Percentiles rank a stretch among this genome's conserved stretches.
phyloP scores from a whole-genome alignment of 2,797 vertebrate species.

The Phrynocephalus forsythii region DNA sequence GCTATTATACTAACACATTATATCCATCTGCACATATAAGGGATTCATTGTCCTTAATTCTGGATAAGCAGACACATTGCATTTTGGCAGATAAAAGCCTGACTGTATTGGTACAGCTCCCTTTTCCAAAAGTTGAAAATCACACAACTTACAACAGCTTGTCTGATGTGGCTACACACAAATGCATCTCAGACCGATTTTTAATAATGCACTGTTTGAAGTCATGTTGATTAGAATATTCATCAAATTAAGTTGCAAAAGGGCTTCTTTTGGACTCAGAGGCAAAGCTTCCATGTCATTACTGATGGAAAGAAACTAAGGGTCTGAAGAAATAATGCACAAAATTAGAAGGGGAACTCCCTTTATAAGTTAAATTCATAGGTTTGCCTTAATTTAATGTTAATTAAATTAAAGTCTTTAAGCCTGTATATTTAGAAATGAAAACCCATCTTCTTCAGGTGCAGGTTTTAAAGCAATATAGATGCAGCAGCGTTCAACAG shows the following conservation, averaged over 20 bases:
- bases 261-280: not conserved
- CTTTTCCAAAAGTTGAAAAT: conserved; percentile 30
- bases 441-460: not conserved
- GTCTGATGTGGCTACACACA: not conserved
- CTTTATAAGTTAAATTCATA: too few relatives aligned
- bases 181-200: not conserved
- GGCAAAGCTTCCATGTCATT: not conserved
- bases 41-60: not conserved
- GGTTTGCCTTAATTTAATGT: too few relatives aligned
- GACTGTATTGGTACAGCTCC: conserved; percentile 33
- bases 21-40: not conserved
- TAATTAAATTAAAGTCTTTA: not conserved
- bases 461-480: not conserved
- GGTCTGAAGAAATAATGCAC: not conserved
- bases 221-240: conserved; percentile 3
- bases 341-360: too few relatives aligned
- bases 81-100: conserved; percentile 27
- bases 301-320: not conserved
- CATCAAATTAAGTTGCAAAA: conserved; percentile 2
- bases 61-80: conserved; percentile 39
- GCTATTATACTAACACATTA: not conserved
- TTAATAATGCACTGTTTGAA: conserved; percentile 11
- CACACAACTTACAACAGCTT: conserved; percentile 23
- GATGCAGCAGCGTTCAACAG: not conserved
- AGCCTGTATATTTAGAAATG: not conserved